Evolutionary conservation across 2,888 invertebrate genomes (phyloP), one percentile per base, ranked within the genome.

Genomic region (Lasioglossum leucozonium): DNA sequence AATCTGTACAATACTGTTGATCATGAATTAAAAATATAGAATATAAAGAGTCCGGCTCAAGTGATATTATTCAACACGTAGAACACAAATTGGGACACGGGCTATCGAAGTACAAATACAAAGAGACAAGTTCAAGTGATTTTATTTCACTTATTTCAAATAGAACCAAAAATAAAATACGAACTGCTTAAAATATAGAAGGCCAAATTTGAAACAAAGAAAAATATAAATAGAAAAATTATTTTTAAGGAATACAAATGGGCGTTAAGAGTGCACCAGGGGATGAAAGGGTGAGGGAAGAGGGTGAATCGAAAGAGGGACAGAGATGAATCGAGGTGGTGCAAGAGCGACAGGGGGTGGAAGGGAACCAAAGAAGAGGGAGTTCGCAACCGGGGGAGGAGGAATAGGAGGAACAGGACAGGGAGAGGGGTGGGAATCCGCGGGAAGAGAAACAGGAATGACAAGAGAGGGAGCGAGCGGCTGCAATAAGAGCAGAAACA

Each of bases 401-500:
- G 30, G 8, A 51, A 40, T 22, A 34, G n/a, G 42, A 47, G 62
- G 62, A 65, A 16, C 22, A 18, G 30, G 18, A 34, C 8, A 47
- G 34, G 16, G 42, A n/a, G n/a, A 51, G 55, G 55, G 34, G 55
- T 51, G 51, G 47, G 72, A 34, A 42, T 71, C 65, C 69, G 65
- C 75, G 72, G 77, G 77, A 77, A 72, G 80, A 81, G 86, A 76
- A 80, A 77, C 51, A 86, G 77, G 47, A 81, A 77, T 72, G 79
- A 81, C 72, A 87, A 74, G 69, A 71, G 62, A n/a, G 30, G 40
- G n/a, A 76, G 72, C 82, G 82, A 82, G n/a, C 37, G 76, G 86
- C 85, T 88, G 91, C 90, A 88, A 91, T 90, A 89, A 91, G 90
- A 89, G 90, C 87, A 88, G 90, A 90, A 89, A 90, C 89, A 89